These are phyloP conservation scores for Centrocercus urophasianus DNA, from an alignment of 2,113 vertebrate genomes.

Conservation along the genomic window DNA sequence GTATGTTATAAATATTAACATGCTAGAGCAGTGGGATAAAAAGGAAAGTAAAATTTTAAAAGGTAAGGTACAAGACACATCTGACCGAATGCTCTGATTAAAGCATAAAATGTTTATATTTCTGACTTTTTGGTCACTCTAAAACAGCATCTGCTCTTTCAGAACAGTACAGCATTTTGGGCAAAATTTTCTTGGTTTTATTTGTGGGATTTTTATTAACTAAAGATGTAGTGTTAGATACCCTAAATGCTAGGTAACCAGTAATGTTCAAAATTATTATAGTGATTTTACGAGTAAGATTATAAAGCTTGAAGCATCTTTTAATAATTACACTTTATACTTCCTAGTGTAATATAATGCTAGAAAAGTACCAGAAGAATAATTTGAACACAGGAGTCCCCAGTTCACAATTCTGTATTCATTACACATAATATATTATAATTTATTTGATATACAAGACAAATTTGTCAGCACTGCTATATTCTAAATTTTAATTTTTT, in stretches of 20 bases:
- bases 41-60: neutral
- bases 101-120: neutral
- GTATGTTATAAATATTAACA: neutral
- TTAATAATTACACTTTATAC: neutral
- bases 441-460: neutral
- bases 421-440: neutral
- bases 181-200: neutral
- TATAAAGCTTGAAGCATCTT: neutral
- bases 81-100: neutral
- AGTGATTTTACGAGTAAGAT: neutral
- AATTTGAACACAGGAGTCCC: neutral
- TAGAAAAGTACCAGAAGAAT: neutral
- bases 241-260: neutral
- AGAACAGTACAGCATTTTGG: neutral
- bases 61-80: neutral
- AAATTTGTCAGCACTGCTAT: neutral
- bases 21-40: neutral
- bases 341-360: neutral
- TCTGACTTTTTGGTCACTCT: neutral
- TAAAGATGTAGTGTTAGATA: neutral
- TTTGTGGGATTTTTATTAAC: neutral
- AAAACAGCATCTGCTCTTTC: neutral
- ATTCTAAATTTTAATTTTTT: neutral
- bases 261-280: neutral
- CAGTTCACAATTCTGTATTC: neutral